Conservation (phyloP, 2,888 invertebrate genomes). For the Oconnorella tubifera region DNA sequence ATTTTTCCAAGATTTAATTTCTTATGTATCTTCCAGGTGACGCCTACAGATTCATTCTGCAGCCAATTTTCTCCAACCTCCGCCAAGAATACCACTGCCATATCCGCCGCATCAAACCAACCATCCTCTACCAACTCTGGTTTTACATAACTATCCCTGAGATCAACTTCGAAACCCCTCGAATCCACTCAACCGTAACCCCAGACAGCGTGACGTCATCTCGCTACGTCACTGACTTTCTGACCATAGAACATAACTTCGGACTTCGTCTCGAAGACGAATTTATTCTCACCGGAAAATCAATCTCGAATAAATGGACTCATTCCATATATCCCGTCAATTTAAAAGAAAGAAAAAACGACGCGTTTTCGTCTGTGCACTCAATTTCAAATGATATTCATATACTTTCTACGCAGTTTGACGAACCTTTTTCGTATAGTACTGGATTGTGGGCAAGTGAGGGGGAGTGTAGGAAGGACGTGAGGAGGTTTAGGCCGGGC, state of each 20-base stretch:
- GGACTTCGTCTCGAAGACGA: slow-evolving; percentile 41
- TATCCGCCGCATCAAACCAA: slow-evolving; percentile 42
- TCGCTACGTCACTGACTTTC: slow-evolving; percentile 30
- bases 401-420: slow-evolving; percentile 41
- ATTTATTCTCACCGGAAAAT: slow-evolving; percentile 43
- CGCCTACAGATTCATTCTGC: slow-evolving; percentile 45
- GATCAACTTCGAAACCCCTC: slow-evolving; percentile 27
- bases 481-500: slow-evolving; percentile 21
- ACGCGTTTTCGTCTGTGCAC: slow-evolving; percentile 11
- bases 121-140: slow-evolving; percentile 45
- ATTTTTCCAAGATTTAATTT: no score
- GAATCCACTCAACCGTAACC: slow-evolving; percentile 21
- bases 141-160: slow-evolving; percentile 44
- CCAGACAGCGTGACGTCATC: not conserved
- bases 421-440: slow-evolving; percentile 39
- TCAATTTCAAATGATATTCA: slow-evolving; percentile 33
- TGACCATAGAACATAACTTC: slow-evolving; percentile 38
- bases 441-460: slow-evolving; percentile 30
- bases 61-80: slow-evolving; percentile 44
- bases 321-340: slow-evolving; percentile 10
- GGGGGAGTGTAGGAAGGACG: slow-evolving; percentile 27
- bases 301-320: not conserved
- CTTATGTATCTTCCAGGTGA: slow-evolving; percentile 43
- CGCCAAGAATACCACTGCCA: slow-evolving; percentile 46
- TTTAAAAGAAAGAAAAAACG: not conserved